These are phyloP conservation scores for Ovibos moschatus DNA, from an alignment of 2,113 vertebrate genomes.

Conservation along the genomic window DNA sequence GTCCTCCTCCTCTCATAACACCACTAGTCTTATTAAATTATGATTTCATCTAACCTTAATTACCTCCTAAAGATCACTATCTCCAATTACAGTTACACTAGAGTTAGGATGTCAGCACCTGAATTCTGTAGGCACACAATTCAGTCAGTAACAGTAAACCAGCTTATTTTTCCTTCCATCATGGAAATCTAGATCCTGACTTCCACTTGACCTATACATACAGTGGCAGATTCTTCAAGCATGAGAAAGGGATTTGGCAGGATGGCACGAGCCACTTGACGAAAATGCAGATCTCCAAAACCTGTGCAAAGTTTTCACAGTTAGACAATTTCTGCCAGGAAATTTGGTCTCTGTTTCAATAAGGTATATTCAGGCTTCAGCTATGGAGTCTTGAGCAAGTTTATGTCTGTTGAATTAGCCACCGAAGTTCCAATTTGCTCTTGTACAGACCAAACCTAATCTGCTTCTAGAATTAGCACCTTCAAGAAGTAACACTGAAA, in stretches of 20 bases:
- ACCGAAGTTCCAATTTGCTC: background rate
- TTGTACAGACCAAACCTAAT: background rate
- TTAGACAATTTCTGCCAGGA: background rate
- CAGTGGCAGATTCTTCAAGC: background rate
- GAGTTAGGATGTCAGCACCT: background rate
- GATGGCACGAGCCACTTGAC: background rate
- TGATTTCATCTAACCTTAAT: background rate
- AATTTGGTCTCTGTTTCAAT: background rate
- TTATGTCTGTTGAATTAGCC: background rate
- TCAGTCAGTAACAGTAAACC: background rate
- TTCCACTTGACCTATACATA: background rate
- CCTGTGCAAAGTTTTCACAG: background rate
- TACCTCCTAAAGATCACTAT: background rate
- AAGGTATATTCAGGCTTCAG: background rate
- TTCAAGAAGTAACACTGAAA: background rate
- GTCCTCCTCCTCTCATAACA: background rate
- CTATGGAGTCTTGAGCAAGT: background rate
- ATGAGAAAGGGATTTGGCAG: background rate
- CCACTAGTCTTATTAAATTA: background rate
- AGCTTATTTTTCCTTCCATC: background rate
- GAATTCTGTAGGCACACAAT: background rate
- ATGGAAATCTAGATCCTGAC: background rate
- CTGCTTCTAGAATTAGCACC: background rate
- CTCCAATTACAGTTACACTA: background rate
- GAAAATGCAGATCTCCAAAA: background rate